A percentile compares a stretch with the other conserved stretches of the same genome.
These are phyloP conservation scores for Copidosoma floridanum DNA, from an alignment of 1,140 invertebrate species.

Conservation along the genomic window DNA sequence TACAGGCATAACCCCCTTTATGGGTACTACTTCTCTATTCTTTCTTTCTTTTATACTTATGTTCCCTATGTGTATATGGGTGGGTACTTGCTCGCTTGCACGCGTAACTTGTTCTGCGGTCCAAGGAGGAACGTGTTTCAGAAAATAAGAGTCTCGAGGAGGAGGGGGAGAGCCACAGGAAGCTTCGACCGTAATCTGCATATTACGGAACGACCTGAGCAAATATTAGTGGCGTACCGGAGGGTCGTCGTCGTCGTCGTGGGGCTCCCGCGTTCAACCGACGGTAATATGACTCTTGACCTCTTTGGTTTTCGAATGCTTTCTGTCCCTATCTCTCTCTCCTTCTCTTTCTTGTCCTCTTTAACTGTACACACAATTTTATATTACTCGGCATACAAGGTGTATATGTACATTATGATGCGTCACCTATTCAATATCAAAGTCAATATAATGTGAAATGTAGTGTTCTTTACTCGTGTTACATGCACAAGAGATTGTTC, in stretches of 20 bases:
- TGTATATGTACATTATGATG: neutral
- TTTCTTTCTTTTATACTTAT: too few relatives aligned
- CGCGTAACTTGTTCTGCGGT: too few relatives aligned
- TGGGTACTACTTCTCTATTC: too few relatives aligned
- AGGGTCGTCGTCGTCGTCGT: neutral
- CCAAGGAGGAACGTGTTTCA: too few relatives aligned
- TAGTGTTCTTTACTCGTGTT: too few relatives aligned
- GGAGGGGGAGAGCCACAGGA: too few relatives aligned
- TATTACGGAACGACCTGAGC: slow-evolving; percentile 17
- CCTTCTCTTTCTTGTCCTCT: too few relatives aligned
- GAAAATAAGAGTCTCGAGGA: too few relatives aligned
- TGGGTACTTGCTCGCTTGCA: too few relatives aligned
- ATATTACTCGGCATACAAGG: neutral
- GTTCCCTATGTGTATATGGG: too few relatives aligned
- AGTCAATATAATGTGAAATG: neutral
- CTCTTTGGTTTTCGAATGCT: slow-evolving; percentile 7
- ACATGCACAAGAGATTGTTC: too few relatives aligned
- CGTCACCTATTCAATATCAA: neutral
- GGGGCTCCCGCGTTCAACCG: slow-evolving; percentile 10
- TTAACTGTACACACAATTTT: neutral
- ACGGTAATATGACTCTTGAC: slow-evolving; percentile 19
- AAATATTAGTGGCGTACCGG: slow-evolving; percentile 17
- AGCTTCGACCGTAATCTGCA: slow-evolving; percentile 17
- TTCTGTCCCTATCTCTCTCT: neutral
- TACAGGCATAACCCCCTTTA: too few relatives aligned